A percentile compares a stretch with the other conserved stretches of the same genome.
phyloP scores from a whole-genome alignment of 2,888 invertebrate genomes.

The Anodontia alba region DNA sequence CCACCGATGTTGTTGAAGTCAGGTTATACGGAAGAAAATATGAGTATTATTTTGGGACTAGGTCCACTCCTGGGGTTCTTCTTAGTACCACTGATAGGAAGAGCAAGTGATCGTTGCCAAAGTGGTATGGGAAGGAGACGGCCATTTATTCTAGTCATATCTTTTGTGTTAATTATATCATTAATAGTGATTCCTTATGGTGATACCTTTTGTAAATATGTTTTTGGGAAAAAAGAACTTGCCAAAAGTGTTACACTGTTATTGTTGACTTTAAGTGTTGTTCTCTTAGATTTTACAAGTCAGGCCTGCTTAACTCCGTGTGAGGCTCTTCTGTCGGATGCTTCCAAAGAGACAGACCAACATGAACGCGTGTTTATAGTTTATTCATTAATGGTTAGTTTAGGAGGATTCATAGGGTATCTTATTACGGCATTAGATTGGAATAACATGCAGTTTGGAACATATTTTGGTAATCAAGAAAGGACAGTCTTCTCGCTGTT shows the following conservation, averaged over 20 bases:
- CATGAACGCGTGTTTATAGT: slow-evolving; percentile 96
- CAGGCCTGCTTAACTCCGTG: slow-evolving; percentile 98
- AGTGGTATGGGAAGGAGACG: slow-evolving; percentile 84
- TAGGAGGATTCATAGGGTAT: slow-evolving; percentile 97
- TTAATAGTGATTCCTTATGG: slow-evolving; percentile 84
- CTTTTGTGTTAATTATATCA: slow-evolving; percentile 83
- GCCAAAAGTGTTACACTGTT: slow-evolving; percentile 69
- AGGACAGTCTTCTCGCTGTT: slow-evolving; percentile 96
- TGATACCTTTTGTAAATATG: slow-evolving; percentile 68
- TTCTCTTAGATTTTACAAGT: slow-evolving; percentile 96
- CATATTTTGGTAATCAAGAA: slow-evolving; percentile 93
- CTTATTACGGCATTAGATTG: slow-evolving; percentile 91
- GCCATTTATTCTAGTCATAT: slow-evolving; percentile 85
- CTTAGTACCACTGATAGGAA: slow-evolving; percentile 85
- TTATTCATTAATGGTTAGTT: slow-evolving; percentile 98
- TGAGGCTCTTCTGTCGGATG: slow-evolving; percentile 96
- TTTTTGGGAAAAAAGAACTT: slow-evolving; percentile 66
- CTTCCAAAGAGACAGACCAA: slow-evolving; percentile 94
- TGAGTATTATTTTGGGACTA: slow-evolving; percentile 85
- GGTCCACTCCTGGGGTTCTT: slow-evolving; percentile 85
- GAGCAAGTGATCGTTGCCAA: slow-evolving; percentile 84
- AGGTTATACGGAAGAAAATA: slow-evolving; percentile 85
- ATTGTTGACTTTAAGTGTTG: slow-evolving; percentile 90
- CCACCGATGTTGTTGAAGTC: slow-evolving; percentile 86
- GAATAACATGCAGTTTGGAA: slow-evolving; percentile 89